Base-by-base conservation (phyloP, 2,888 invertebrate species). In the Spialia ferax region DNA sequence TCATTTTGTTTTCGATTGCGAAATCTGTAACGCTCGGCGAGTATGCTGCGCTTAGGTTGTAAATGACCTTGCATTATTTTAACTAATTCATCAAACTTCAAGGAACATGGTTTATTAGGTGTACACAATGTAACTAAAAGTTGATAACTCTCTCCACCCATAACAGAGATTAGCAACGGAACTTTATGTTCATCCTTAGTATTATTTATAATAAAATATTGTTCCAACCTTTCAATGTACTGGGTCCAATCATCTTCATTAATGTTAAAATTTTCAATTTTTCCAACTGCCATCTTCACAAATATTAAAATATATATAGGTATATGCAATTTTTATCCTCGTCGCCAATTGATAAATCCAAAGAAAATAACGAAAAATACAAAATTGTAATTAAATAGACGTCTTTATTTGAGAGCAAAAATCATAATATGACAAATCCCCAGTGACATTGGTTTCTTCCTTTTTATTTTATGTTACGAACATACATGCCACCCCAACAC, bases 31-130 rank as follows among this genome's bases (percentile, higher is more conserved):
- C 65, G 59, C 2, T 66, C 65, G n/a, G 59, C 59, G 20, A 66
- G 8, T 35, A 62, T 56, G 55, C 71, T 72, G 69, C 71, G 72
- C 52, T 71, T 68, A 55, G 63, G 7, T 38, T 68, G 54, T n/a
- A 68, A 18, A 42, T 63, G 29, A 18, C 5, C 32, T 15, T 29
- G 32, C 23, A 56, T n/a, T 5, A 13, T 18, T 13, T 29, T 26
- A 20, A 56, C 56, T 13, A 26, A 15, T 26, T 8, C 32, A 20
- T 56, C 56, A 35, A 32, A 56, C 6, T 22, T 56, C 11, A 56
- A 56, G 3, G 15, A 10, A 10, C 35, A 22, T 13, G 56, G 56
- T 18, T 56, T 56, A 10, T 50, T 22, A 2, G 50, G 50, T 50
- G 50, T 50, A 22, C 50, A 50, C 22, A 50, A 50, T 50, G 50